These are phyloP conservation scores for Xanthia togata DNA, from an alignment of 2,888 invertebrate genomes.

Conservation along the genomic window DNA sequence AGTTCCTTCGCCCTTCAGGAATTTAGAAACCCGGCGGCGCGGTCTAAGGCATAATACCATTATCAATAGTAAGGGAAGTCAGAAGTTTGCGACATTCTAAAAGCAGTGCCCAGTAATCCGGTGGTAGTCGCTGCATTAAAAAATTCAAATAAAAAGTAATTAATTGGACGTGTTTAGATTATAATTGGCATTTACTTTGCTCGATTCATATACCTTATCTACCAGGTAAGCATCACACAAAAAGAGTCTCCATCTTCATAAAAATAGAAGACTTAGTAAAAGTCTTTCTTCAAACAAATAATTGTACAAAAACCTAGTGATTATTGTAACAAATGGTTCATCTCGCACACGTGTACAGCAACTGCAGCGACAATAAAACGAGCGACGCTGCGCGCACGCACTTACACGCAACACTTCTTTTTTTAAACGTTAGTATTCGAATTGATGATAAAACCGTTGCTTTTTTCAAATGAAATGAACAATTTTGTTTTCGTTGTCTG, in stretches of 20 bases:
- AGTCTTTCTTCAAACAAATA: constrained; percentile 60
- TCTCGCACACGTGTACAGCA: constrained; percentile 77
- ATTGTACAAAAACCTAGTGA: constrained; percentile 64
- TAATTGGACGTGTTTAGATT: neutral
- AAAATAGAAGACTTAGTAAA: constrained; percentile 45
- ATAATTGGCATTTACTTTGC: neutral
- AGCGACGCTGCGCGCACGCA: constrained; percentile 63
- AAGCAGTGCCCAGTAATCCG: neutral
- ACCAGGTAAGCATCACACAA: neutral
- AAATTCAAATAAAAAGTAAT: neutral
- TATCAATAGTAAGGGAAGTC: neutral
- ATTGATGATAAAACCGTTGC: constrained; percentile 68
- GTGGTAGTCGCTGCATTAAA: no score
- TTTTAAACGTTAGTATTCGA: constrained; percentile 70
- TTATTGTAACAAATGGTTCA: constrained; percentile 65
- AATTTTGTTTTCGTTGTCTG: constrained; percentile 20
- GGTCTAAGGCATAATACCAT: neutral
- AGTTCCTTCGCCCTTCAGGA: neutral
- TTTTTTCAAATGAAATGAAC: constrained; percentile 58
- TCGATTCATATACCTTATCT: neutral
- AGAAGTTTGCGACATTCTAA: neutral
- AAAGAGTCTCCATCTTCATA: neutral
- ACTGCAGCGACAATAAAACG: constrained; percentile 76
- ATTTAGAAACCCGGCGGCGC: neutral
- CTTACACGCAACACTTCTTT: constrained; percentile 65